These are phyloP conservation scores for Glaucidium brasilianum DNA, from an alignment of 2,113 vertebrate genomes.

Conservation along the genomic window DNA sequence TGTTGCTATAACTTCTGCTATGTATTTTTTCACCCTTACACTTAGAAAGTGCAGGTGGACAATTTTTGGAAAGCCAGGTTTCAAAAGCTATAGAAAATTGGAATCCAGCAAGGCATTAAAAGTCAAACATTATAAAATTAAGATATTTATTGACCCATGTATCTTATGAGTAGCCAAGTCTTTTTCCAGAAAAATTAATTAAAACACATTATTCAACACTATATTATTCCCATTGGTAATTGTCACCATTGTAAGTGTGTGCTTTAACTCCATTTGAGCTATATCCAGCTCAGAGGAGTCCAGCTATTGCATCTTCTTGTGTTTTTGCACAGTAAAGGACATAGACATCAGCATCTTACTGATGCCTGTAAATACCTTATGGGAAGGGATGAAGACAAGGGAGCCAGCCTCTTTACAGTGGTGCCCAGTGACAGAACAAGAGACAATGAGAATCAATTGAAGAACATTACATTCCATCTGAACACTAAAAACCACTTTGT, in stretches of 20 bases:
- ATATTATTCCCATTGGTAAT: not conserved
- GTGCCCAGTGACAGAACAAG: not conserved
- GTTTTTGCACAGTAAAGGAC: not conserved
- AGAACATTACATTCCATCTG: not conserved
- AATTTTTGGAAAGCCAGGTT: not conserved
- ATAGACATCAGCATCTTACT: not conserved
- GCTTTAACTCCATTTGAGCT: not conserved
- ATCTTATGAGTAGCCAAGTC: not conserved
- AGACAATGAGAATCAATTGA: rapidly evolving
- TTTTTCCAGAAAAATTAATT: not conserved
- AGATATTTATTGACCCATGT: not conserved
- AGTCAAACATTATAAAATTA: not conserved
- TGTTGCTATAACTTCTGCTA: not conserved
- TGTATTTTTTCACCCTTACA: not conserved
- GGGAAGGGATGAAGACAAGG: not conserved
- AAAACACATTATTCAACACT: not conserved
- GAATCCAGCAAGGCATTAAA: not conserved
- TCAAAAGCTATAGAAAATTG: not conserved
- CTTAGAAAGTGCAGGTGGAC: not conserved
- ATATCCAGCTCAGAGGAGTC: not conserved
- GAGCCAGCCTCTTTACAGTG: not conserved
- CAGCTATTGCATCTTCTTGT: not conserved
- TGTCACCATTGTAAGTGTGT: not conserved
- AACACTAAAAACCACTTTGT: not conserved
- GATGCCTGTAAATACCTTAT: not conserved